Base-by-base conservation (phyloP, 2,888 invertebrate species). In the Caenorhabditis wallacei region DNA sequence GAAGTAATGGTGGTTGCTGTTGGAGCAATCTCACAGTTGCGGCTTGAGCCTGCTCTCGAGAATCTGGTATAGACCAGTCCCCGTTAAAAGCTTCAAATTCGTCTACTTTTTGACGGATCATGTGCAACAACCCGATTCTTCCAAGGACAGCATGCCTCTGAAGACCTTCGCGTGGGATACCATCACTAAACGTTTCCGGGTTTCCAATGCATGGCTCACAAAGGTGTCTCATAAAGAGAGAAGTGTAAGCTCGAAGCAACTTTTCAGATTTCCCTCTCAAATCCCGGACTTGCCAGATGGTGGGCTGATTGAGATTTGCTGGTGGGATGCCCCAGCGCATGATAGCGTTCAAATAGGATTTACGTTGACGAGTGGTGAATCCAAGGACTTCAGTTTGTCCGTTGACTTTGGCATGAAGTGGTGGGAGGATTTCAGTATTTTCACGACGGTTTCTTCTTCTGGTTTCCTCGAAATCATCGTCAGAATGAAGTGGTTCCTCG, bases 261-360 rank as follows among this genome's bases (percentile, higher is more conserved):
- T 97, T 95, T 93, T 99, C 99, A 0, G 97, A 96, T 93, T 99
- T 99, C 22, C 98, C 97, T 87, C 98, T 94, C 64, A 99, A 94
- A 93, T 99, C 99, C 75, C 99, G 94, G 16, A 98, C 98, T 91
- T 99, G 93, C 99, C 99, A 99, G 18, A 48, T 98, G 94, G 0
- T 99, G 98, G 92, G 98, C 98, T 11, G 98, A 97, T 92, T 98
- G 98, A 93, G 97, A 93, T 99, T 98, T 92, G 98, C 97, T 0
- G 99, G 99, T 4, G 99, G 99, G 98, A 99, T 99, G 82, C 98
- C 98, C 92, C 97, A 99, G 40, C 99, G 95, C 98, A 99, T 98
- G 88, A 99, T 97, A 0, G 98, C 98, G 93, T 99, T 99, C 86
- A 98, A 94, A 95, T 99, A 99, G 24, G 99, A 97, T 93, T 98